These are phyloP conservation scores for Aleiodes alternator DNA, from an alignment of 2,888 invertebrate genomes.

Conservation along the genomic window DNA sequence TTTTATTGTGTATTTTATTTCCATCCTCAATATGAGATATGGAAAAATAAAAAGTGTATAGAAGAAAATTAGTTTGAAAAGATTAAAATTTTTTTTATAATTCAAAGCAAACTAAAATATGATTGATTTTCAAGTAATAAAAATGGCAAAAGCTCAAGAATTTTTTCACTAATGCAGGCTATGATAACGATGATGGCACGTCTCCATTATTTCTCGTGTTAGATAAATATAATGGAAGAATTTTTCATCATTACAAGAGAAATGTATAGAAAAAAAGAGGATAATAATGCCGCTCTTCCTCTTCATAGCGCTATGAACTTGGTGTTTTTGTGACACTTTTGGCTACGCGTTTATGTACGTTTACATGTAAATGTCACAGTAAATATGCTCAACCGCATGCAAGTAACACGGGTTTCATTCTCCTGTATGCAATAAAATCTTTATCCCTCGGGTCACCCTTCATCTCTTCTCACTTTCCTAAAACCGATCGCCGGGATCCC, in stretches of 20 bases:
- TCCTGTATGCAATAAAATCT: conserved; percentile 18
- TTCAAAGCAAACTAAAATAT: too few relatives aligned
- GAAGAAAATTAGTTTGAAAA: too few relatives aligned
- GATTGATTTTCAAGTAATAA: too few relatives aligned
- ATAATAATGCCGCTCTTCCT: neutral
- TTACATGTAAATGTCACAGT: conserved; percentile 31
- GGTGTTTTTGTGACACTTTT: conserved; percentile 21
- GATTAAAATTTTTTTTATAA: too few relatives aligned
- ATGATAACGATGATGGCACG: too few relatives aligned
- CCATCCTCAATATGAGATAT: too few relatives aligned
- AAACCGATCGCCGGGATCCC: neutral
- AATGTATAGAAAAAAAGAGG: neutral
- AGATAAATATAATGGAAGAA: too few relatives aligned
- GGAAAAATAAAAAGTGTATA: too few relatives aligned
- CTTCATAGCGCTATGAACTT: conserved; percentile 4
- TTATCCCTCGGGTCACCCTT: neutral
- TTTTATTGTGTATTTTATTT: too few relatives aligned
- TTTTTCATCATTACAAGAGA: neutral
- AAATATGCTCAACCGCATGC: conserved; percentile 32
- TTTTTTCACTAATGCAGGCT: too few relatives aligned
- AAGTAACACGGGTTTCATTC: conserved; percentile 31
- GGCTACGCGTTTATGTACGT: conserved; percentile 17
- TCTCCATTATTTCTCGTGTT: too few relatives aligned
- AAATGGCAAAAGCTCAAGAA: too few relatives aligned
- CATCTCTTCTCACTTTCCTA: neutral